Evolutionary conservation across 2,797 vertebrate species (phyloP).

Genomic region (Typhlichthys eigenmanni): DNA sequence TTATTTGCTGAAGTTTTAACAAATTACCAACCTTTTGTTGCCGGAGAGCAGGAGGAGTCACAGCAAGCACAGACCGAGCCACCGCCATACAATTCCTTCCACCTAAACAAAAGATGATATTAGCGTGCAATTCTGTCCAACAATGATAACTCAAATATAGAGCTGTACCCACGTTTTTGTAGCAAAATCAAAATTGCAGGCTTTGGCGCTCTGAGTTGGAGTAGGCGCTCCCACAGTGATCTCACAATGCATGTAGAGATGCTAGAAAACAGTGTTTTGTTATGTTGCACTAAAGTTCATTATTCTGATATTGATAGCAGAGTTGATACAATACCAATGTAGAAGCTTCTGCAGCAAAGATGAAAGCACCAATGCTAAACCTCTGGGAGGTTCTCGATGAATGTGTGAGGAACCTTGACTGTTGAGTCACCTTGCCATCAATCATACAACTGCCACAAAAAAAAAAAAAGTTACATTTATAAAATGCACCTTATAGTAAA

Average conservation of each 20-base stretch:
- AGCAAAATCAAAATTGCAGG: constrained; percentile 58
- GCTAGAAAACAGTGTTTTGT: constrained; percentile 37
- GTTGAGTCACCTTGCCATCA: constrained; percentile 43
- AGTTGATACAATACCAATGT: constrained; percentile 34
- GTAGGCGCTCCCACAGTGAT: constrained; percentile 25
- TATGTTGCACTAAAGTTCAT: neutral
- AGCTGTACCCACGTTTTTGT: constrained; percentile 33
- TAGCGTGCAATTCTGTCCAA: neutral
- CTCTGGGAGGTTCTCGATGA: constrained; percentile 28
- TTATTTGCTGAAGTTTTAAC: neutral
- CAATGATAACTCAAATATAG: constrained; percentile 22
- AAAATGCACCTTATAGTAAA: too few relatives aligned
- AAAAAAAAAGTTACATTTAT: neutral
- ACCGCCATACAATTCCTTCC: constrained; percentile 64
- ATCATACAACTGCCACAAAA: constrained; percentile 68
- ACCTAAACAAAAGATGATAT: constrained; percentile 51
- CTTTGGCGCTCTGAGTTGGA: constrained; percentile 51
- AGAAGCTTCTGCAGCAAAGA: constrained; percentile 42
- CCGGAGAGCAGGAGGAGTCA: constrained; percentile 33
- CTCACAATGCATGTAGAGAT: constrained; percentile 72
- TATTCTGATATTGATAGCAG: neutral
- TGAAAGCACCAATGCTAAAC: constrained; percentile 56
- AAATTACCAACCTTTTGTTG: constrained; percentile 24
- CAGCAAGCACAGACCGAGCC: constrained; percentile 67
- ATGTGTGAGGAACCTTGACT: constrained; percentile 53